phyloP scores from a whole-genome alignment of 2,797 vertebrate genomes.

The Brachyrhaphis roseni region DNA sequence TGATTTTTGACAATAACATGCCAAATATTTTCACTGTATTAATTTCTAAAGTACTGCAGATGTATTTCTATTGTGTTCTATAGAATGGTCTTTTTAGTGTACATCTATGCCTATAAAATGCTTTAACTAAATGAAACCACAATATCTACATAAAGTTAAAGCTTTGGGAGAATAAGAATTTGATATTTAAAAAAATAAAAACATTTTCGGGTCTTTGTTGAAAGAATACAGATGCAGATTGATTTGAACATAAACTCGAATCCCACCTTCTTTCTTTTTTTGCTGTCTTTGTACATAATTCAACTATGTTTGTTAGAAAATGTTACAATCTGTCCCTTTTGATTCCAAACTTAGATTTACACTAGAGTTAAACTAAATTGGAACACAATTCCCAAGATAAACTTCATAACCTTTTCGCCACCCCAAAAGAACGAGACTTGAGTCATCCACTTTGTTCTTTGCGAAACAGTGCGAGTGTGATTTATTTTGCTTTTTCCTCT shows the following conservation, averaged over 20 bases:
- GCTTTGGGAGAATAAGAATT: not conserved
- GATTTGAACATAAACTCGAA: not conserved
- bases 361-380: not conserved
- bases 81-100: not conserved
- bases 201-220: not conserved
- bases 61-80: not conserved
- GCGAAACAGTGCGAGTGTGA: not conserved
- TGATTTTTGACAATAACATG: not conserved
- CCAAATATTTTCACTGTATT: not conserved
- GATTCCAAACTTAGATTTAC: not conserved
- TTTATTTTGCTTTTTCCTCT: slow-evolving; percentile 25
- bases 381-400: not conserved
- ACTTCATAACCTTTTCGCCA: not conserved
- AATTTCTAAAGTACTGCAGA: not conserved
- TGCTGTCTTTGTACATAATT: not conserved
- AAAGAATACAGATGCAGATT: not conserved
- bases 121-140: not conserved
- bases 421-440: not conserved
- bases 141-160: not conserved
- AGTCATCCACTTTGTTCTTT: slow-evolving; percentile 3
- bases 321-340: not conserved
- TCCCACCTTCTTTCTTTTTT: not conserved
- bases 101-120: not conserved
- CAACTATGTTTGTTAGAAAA: not conserved
- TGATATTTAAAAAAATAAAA: not conserved